These are phyloP conservation scores for Oikopleura vanhoeffeni DNA, from an alignment of 23 tunicate species.

Conservation along the genomic window DNA sequence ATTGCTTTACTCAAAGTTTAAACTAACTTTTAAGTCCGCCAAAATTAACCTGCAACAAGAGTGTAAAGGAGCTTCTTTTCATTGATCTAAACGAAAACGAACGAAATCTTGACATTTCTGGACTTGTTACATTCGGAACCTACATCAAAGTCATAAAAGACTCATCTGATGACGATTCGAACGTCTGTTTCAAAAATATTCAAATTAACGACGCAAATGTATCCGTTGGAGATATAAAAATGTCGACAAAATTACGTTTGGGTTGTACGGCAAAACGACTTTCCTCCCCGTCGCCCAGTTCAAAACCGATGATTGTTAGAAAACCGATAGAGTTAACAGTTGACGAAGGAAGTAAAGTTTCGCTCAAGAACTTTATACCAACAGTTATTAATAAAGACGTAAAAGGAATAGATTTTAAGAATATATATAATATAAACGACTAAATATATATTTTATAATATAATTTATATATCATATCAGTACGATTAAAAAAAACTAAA, in stretches of 20 bases:
- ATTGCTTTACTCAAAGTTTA: no score
- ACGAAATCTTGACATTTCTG: not conserved
- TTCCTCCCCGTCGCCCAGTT: not conserved
- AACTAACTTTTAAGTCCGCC: not conserved
- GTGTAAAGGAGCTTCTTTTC: not conserved
- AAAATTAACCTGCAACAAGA: not conserved
- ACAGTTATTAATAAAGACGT: not conserved
- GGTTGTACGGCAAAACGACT: not conserved
- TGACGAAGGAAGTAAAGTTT: not conserved
- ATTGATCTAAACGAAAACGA: not conserved
- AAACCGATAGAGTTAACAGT: not conserved
- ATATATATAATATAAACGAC: no score
- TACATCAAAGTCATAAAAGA: not conserved
- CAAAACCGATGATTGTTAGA: not conserved
- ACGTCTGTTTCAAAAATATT: not conserved
- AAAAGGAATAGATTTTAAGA: no score
- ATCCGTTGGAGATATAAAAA: not conserved
- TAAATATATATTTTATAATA: no score
- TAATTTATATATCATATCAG: no score
- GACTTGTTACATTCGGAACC: not conserved
- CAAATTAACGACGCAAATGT: not conserved
- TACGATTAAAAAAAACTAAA: no score
- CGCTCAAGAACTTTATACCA: not conserved
- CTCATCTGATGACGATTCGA: not conserved
- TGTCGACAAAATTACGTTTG: not conserved